A percentile compares a stretch with the other conserved stretches of the same genome.
Conservation (phyloP, 2,888 invertebrate genomes). For the Nemoura dubitans region DNA sequence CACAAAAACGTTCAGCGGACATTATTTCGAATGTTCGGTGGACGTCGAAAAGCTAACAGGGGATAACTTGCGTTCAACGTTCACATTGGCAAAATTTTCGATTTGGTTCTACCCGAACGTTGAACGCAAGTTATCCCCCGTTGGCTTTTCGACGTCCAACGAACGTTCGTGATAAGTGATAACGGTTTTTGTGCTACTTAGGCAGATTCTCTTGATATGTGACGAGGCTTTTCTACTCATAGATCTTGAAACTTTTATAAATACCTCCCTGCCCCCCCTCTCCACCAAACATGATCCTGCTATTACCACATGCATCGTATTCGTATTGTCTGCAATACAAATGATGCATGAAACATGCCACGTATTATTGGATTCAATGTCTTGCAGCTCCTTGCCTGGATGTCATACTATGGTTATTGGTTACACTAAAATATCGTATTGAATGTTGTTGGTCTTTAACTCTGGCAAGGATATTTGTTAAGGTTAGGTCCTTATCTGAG, state of each 20-base stretch:
- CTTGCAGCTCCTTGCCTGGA: neutral
- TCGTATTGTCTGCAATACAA: neutral
- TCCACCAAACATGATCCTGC: neutral
- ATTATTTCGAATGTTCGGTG: too few relatives aligned
- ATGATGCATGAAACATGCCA: neutral
- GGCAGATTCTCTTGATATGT: neutral
- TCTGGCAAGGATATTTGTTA: neutral
- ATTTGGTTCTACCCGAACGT: too few relatives aligned
- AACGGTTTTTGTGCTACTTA: too few relatives aligned
- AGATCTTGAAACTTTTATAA: neutral
- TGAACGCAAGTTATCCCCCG: too few relatives aligned
- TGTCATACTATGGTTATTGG: neutral
- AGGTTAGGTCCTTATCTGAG: slow-evolving; percentile 7
- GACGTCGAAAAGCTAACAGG: too few relatives aligned
- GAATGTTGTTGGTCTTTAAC: neutral
- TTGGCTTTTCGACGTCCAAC: too few relatives aligned
- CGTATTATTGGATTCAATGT: neutral
- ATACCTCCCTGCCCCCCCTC: neutral
- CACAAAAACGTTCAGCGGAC: too few relatives aligned
- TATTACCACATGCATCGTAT: neutral
- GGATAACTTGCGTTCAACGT: too few relatives aligned
- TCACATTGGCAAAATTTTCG: too few relatives aligned
- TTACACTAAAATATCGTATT: neutral
- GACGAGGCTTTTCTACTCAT: neutral
- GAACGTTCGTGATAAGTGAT: too few relatives aligned